Percentiles rank a stretch among this genome's conserved stretches.
These are phyloP conservation scores for Neolamprologus brichardi DNA, from an alignment of 2,113 vertebrate genomes.

Conservation along the genomic window DNA sequence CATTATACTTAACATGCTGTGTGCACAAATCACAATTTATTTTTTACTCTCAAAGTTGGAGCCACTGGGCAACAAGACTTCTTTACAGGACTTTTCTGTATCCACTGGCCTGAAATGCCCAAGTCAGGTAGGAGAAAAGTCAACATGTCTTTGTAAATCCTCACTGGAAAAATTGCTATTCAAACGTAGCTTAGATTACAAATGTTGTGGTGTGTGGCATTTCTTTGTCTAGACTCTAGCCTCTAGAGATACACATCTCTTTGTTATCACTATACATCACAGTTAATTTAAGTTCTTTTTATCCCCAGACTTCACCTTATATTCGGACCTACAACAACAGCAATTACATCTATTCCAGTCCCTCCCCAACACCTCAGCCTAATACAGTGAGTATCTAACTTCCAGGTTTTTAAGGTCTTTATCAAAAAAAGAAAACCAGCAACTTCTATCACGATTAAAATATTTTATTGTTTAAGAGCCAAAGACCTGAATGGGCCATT, in stretches of 20 bases:
- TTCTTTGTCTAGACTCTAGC: not conserved
- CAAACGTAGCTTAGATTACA: not conserved
- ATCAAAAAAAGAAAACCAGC: not conserved
- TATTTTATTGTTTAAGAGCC: not conserved
- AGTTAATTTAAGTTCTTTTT: not conserved
- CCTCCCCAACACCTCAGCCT: constrained; percentile 57
- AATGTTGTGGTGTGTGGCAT: not conserved
- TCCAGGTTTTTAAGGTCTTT: not conserved
- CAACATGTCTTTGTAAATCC: not conserved
- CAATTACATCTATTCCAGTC: constrained; percentile 64
- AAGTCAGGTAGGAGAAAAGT: constrained; percentile 63
- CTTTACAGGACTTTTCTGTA: constrained; percentile 54
- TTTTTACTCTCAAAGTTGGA: constrained; percentile 71
- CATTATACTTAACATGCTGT: not conserved
- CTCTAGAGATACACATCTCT: not conserved
- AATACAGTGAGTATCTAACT: constrained; percentile 61
- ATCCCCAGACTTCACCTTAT: constrained; percentile 73
- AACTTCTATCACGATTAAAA: not conserved
- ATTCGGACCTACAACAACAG: constrained; percentile 80
- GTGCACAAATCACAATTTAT: not conserved
- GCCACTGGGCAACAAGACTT: constrained; percentile 75
- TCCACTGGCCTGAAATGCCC: constrained; percentile 72
- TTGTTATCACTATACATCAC: not conserved
- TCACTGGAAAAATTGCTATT: not conserved
- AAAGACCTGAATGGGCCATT: not conserved